Percentiles rank a stretch among this genome's conserved stretches.
phyloP scores from a whole-genome alignment of 2,797 vertebrate species.

The Cuculus canorus region DNA sequence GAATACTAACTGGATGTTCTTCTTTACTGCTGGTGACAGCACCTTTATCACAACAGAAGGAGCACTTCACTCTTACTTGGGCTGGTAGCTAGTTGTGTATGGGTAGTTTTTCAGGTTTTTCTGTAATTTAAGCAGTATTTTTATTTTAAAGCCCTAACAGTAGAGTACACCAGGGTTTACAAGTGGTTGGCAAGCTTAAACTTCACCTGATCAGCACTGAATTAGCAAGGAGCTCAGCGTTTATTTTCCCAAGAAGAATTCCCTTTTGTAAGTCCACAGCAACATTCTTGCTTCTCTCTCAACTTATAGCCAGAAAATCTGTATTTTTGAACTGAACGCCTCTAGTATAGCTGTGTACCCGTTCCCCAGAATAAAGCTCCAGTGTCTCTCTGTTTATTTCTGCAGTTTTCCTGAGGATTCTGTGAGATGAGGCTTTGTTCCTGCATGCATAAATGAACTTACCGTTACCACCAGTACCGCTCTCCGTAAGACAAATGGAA shows the following conservation, averaged over 20 bases:
- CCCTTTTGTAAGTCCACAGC: no score
- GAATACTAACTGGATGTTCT: neutral
- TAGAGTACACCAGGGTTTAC: rapidly evolving
- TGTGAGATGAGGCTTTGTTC: neutral
- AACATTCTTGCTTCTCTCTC: neutral
- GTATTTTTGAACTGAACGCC: neutral
- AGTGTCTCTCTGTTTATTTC: neutral
- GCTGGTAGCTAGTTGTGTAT: rapidly evolving
- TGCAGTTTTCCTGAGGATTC: neutral
- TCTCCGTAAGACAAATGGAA: neutral
- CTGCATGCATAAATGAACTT: rapidly evolving
- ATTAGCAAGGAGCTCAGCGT: neutral
- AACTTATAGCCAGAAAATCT: rapidly evolving
- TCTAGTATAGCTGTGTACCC: rapidly evolving
- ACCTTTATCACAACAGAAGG: neutral
- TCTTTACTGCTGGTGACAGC: neutral
- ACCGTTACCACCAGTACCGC: neutral
- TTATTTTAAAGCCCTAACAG: neutral
- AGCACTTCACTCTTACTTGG: rapidly evolving
- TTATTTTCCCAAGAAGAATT: neutral
- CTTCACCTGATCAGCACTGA: no score
- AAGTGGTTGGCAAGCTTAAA: neutral
- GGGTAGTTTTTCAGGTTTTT: neutral
- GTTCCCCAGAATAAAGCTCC: neutral
- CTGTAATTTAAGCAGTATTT: neutral